Percentiles rank a stretch among this genome's conserved stretches.
Conservation (phyloP, 2,888 invertebrate species). For the Spodoptera littoralis region DNA sequence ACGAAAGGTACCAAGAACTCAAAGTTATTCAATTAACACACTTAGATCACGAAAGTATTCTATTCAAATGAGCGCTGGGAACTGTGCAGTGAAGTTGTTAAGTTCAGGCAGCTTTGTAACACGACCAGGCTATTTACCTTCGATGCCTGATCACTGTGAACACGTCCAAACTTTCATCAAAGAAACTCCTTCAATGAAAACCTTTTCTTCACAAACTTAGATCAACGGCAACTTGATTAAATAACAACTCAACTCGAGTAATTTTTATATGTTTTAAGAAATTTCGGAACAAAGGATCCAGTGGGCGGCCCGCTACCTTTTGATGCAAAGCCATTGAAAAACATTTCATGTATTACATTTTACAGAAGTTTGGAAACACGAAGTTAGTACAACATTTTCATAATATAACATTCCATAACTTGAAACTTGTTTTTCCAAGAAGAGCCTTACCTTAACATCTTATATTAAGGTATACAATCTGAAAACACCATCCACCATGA, state of each 20-base stretch:
- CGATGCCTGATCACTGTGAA: slow-evolving; percentile 28
- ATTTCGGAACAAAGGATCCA: slow-evolving; percentile 25
- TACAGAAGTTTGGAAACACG: slow-evolving; percentile 11
- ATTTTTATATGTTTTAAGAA: slow-evolving; percentile 26
- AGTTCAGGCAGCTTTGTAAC: slow-evolving; percentile 46
- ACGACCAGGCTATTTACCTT: slow-evolving; percentile 28
- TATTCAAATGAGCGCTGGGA: slow-evolving; percentile 17
- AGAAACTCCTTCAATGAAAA: slow-evolving; percentile 38
- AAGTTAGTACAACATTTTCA: not conserved
- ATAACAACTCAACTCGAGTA: slow-evolving; percentile 29
- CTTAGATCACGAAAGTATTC: not conserved
- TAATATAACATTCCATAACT: too few relatives aligned
- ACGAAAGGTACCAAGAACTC: too few relatives aligned
- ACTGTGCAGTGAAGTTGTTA: slow-evolving; percentile 28
- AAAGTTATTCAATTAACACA: too few relatives aligned
- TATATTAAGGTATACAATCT: too few relatives aligned
- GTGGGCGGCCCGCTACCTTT: not conserved
- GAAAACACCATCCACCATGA: too few relatives aligned
- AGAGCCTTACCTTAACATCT: too few relatives aligned
- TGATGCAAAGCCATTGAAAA: slow-evolving; percentile 1
- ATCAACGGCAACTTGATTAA: slow-evolving; percentile 24
- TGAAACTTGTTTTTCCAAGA: too few relatives aligned
- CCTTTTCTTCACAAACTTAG: slow-evolving; percentile 37
- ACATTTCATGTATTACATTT: slow-evolving; percentile 5
- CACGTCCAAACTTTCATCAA: slow-evolving; percentile 40